Base-by-base conservation (phyloP, 2,888 invertebrate species). In the Amblyjoppa fuscipennis region DNA sequence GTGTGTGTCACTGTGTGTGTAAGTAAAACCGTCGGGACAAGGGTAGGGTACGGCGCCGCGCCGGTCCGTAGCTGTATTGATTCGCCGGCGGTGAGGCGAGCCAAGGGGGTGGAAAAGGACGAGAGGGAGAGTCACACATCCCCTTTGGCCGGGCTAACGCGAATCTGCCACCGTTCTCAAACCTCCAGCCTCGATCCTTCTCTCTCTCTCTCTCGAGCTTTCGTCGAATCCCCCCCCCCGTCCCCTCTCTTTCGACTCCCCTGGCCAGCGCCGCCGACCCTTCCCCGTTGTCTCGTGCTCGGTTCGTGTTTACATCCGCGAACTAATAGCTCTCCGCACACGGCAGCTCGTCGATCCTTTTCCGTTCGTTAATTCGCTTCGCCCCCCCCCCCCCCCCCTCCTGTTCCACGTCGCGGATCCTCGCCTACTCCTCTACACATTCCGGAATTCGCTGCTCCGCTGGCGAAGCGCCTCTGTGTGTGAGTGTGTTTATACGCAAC, bases 21-120 rank as follows among this genome's bases (percentile, higher is more conserved):
- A 25, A 25, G 56, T 25, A n/a, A 56, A 25, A 87, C 84, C 80
- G 78, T 76, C 78, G 45, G 45, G 45, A 86, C 83, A 89, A 89
- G 88, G 89, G 85, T 89, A 88, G 90, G 85, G 87, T 89, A 90
- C 89, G 92, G 91, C 90, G 90, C 90, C 91, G 92, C 91, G 90
- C 91, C 89, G 91, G 91, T 91, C 90, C 92, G 91, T 91, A 93
- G 93, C 93, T 93, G 93, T 94, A 94, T 93, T 93, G 93, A 93
- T 94, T 94, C 92, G 92, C 92, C 78, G 79, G 91, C 87, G 91
- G 91, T 90, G 90, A 90, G 90, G 90, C 90, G 90, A 87, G 86
- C 83, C 90, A 79, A 73, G 66, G 71, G 78, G 82, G 84, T 76
- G 61, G 74, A 61, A 80, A 66, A 76, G 76, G 59, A 53, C 68